Base-by-base conservation (phyloP, 2,888 invertebrate genomes). In the Lamellibrachia satsuma region DNA sequence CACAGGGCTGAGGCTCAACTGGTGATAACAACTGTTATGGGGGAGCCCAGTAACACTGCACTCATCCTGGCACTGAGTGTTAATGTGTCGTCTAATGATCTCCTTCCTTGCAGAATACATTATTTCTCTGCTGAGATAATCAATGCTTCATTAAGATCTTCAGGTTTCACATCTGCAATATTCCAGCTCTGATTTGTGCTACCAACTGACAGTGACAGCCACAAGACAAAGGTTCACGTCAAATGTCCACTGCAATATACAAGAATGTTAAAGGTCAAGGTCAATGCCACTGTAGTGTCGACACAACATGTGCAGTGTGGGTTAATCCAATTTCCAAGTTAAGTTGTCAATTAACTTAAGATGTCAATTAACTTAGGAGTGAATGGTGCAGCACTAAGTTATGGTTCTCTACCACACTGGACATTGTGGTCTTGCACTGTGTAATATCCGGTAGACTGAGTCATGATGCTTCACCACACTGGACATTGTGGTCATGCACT, bases 131-230 rank as follows among this genome's bases (percentile, higher is more conserved):
- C 75, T 22, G 22, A 75, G 39, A 75, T 75, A 75, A 75, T 75
- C 75, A 75, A 75, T 75, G 75, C 75, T 75, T 75, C 75, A 75
- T 75, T 75, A 75, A 75, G 75, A 75, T 75, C 75, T 75, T n/a
- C 22, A 22, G 75, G 22, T 75, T n/a, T 75, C 6, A n/a, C 75
- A 22, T 22, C n/a, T 75, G 22, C 22, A 11, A 22, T 75, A 75
- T n/a, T 75, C n/a, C 22, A 75, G 22, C 75, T 22, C 22, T 75
- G 75, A 75, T 22, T 75, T 15, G 75, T 75, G 22, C 75, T 11
- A 75, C 39, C 75, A 75, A 22, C 75, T 75, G 75, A 75, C 22
- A 55, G 55, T 75, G 11, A 75, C 75, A 15, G n/a, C 22, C 22
- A 75, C 75, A 75, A 75, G 75, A 75, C 75, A 75, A 39, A 2